phyloP scores from a whole-genome alignment of 2,113 vertebrate species.

The Lophotis ruficrista region DNA sequence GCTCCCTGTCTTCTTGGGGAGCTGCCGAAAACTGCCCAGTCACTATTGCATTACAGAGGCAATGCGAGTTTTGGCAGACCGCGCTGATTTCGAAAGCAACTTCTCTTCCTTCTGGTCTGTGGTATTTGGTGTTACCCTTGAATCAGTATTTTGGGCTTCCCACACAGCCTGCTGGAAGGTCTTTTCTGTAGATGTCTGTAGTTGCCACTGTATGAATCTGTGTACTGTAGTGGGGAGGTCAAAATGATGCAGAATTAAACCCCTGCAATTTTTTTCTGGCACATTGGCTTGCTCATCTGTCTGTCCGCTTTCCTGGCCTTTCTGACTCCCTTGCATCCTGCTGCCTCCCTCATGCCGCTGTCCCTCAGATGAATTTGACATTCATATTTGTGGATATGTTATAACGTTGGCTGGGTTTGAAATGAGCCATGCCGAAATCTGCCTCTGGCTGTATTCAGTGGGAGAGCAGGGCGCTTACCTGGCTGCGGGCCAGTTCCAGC shows the following conservation, averaged over 20 bases:
- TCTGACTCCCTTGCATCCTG: background rate
- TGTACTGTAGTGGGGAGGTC: accelerated
- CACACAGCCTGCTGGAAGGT: accelerated
- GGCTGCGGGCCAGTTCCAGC: background rate
- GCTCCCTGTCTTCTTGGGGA: background rate
- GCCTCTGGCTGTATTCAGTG: background rate
- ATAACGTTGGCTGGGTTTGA: background rate
- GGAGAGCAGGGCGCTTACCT: background rate
- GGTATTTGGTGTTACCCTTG: background rate
- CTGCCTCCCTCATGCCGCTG: background rate
- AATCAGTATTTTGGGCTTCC: background rate
- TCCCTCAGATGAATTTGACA: background rate
- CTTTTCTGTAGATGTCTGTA: background rate
- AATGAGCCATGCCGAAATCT: background rate
- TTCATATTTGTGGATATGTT: background rate
- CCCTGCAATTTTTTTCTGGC: background rate
- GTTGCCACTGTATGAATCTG: background rate
- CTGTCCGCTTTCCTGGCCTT: background rate
- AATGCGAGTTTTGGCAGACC: background rate
- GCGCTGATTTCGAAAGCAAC: accelerated
- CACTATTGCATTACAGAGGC: background rate
- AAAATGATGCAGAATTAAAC: background rate
- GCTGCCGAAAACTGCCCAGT: background rate
- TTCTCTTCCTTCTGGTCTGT: accelerated
- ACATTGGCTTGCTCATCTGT: background rate